Evolutionary conservation across 2,113 vertebrate species (phyloP), one percentile per base, ranked within the genome.

Genomic region (Barnardius zonarius): DNA sequence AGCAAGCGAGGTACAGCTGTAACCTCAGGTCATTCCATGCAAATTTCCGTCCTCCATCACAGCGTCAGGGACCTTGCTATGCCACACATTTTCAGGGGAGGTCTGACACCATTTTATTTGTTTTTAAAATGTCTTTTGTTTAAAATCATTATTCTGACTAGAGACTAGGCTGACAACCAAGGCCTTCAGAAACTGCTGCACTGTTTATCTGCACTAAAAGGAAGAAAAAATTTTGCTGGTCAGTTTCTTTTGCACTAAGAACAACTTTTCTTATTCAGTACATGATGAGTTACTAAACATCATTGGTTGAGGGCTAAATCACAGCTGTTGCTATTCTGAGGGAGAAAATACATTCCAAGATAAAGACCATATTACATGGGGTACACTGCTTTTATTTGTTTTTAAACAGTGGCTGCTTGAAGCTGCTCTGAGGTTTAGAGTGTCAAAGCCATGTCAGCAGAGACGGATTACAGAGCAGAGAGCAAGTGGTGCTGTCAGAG

Each of bases 391-490:
- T 91, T 78, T 55, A 79, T 64, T 96, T 91, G 64, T 48, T 96
- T 92, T 87, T 91, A 77, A 95, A 80, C 54, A 84, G 90, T 25
- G 92, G 59, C 67, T 89, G 69, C 66, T 88, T 68, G 83, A 96
- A 95, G 51, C 62, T 80, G 77, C 31, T 85, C 1, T 7, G 78
- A 90, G 74, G 62, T 85, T 93, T 61, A n/a, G 54, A 39, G 63
- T 39, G 75, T 96, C 94, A 94, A 88, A 92, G 62, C n/a, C 51
- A 57, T 24, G 69, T 79, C 83, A 92, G 81, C 46, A 79, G 74
- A 85, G 92, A 95, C 63, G 67, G 81, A 93, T 92, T 92, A 94
- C 88, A 48, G 84, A 89, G 95, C 81, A 95, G 91, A 93, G 54
- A 84, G 89, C 93, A 96, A 96, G 86, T 79, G 83, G 44, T 76